A percentile compares a stretch with the other conserved stretches of the same genome.
These are phyloP conservation scores for Coreius guichenoti DNA, from an alignment of 2,797 vertebrate species.

Conservation along the genomic window DNA sequence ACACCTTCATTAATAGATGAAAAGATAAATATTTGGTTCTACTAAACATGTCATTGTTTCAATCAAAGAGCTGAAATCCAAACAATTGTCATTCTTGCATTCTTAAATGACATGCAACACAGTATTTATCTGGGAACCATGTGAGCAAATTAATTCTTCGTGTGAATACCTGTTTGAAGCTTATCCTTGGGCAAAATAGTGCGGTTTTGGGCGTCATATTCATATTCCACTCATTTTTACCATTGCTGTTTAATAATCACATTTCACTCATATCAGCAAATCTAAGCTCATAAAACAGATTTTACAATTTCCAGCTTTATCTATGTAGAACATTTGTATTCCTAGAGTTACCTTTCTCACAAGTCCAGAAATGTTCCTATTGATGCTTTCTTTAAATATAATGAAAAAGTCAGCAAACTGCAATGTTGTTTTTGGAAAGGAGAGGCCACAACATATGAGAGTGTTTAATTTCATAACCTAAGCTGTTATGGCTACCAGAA, in stretches of 20 bases:
- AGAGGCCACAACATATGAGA: slow-evolving; percentile 5
- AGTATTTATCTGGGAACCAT: neutral
- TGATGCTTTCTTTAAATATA: neutral
- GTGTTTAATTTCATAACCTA: slow-evolving; percentile 2
- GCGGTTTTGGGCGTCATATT: neutral
- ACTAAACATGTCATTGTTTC: neutral
- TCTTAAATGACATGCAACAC: neutral
- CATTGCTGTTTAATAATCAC: neutral
- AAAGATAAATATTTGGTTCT: neutral
- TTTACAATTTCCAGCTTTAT: no score
- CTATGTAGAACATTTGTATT: no score
- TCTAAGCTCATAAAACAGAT: no score
- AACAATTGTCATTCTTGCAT: neutral
- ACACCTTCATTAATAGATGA: slow-evolving; percentile 10
- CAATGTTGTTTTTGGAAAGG: slow-evolving; percentile 18
- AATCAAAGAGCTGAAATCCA: slow-evolving; percentile 6
- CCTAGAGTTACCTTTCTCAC: no score
- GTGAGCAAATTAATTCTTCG: neutral
- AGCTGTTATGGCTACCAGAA: slow-evolving; percentile 5
- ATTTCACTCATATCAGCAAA: neutral
- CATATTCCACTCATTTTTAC: neutral
- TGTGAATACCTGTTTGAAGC: neutral
- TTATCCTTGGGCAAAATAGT: neutral
- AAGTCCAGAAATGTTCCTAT: neutral
- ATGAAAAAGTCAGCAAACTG: neutral